These are phyloP conservation scores for Homarus americanus DNA, from an alignment of 1,140 invertebrate genomes.

Conservation along the genomic window DNA sequence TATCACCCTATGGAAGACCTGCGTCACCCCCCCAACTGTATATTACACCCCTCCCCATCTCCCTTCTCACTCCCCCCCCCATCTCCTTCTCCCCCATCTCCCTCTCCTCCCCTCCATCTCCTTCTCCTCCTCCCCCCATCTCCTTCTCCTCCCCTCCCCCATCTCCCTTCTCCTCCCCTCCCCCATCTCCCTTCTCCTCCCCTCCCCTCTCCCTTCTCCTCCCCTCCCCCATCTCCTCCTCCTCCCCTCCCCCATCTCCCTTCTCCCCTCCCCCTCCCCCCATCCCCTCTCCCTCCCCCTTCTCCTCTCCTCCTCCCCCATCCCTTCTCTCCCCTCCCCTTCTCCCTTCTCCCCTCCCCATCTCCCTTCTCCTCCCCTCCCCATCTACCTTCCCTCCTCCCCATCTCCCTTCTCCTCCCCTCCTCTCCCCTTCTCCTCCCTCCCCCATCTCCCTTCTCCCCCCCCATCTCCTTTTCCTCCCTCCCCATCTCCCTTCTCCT, in stretches of 20 bases:
- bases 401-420: background rate
- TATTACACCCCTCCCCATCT: too few relatives aligned
- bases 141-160: background rate
- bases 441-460: background rate
- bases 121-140: background rate
- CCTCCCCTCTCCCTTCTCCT: background rate
- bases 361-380: background rate
- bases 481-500: background rate
- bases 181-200: background rate
- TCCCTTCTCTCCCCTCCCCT: slow-evolving; percentile 9
- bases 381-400: background rate
- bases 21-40: too few relatives aligned
- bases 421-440: background rate
- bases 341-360: background rate
- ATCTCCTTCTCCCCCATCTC: background rate
- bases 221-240: background rate
- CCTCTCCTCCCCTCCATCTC: background rate
- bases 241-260: background rate
- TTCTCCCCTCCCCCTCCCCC: background rate
- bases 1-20: too few relatives aligned
- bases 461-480: background rate
- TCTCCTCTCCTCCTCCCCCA: slow-evolving; percentile 16
- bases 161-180: background rate
- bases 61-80: background rate
- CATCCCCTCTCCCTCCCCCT: slow-evolving; percentile 24